Conservation (phyloP, 2,113 vertebrate genomes). For the Trichechus manatus region DNA sequence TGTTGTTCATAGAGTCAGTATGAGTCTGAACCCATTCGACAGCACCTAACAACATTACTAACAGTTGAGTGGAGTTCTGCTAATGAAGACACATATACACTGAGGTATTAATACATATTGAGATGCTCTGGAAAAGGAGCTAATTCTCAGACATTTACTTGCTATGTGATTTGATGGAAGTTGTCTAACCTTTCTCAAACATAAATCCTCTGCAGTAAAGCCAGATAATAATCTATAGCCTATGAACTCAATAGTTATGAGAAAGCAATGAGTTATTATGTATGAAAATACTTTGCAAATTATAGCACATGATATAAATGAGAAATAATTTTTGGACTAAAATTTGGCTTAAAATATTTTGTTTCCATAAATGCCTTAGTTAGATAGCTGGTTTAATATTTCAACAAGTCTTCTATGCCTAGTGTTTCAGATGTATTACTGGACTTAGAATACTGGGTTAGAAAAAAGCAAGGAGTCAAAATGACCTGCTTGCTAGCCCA, state of each 20-base stretch:
- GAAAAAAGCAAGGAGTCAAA: not conserved
- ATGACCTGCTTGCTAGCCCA: not conserved
- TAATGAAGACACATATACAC: not conserved
- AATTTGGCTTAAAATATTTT: not conserved
- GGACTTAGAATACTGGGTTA: not conserved
- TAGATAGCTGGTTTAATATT: not conserved
- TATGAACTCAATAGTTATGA: not conserved
- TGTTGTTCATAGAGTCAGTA: not conserved
- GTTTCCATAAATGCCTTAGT: not conserved
- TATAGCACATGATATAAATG: not conserved
- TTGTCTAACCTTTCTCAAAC: conserved; percentile 9
- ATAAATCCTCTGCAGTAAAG: not conserved
- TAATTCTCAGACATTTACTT: conserved; percentile 15
- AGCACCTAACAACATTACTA: not conserved
- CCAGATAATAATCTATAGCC: not conserved
- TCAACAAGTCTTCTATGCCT: not conserved
- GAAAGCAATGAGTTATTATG: not conserved
- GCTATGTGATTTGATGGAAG: not conserved
- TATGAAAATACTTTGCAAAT: conserved; percentile 4
- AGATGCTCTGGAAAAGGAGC: conserved; percentile 4
- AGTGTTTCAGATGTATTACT: not conserved
- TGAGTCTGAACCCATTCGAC: not conserved
- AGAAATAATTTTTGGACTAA: conserved; percentile 49
- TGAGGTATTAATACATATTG: not conserved
- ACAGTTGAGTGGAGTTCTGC: not conserved